Evolutionary conservation across 2,888 invertebrate genomes (phyloP), one percentile per base, ranked within the genome.

Genomic region (Gordius sp.): DNA sequence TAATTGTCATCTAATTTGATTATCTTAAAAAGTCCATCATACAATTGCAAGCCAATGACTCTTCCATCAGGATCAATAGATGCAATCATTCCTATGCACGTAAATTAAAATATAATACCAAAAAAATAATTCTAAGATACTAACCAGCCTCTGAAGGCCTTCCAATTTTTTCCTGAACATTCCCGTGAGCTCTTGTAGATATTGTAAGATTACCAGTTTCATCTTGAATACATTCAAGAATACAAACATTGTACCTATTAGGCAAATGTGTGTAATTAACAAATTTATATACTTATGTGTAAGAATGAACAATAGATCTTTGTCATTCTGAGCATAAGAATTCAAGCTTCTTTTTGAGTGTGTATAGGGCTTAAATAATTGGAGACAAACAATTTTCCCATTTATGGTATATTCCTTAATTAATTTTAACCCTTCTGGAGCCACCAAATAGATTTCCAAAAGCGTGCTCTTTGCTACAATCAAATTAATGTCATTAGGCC

Each of bases 21-120:
- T 60, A 97, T 84, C 71, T 97, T 97, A 65, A 97, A 82, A 13
- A 91, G 73, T 1, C 93, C 93, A 73, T 91, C 91, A 68, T 93
- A 97, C 1, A 93, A 73, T 60, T 91, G 76, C 61, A 97, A 75
- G 2, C 89, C 93, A 65, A 97, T 91, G 1, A 91, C 82, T 63
- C 89, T 76, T 4, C 86, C 83, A 68, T 84, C 81, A 1, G 89
- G 89, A 73, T 97, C 93, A 61, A 97, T 84, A 0, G 89, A 81
- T 1, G 85, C 87, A 62, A 91, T 78, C 58, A 87, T 85, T 1
- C 93, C 91, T 47, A 13, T 47, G 8, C 20, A n/a, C 4, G 20
- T 47, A 47, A 47, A 47, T 8, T 18, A 47, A 47, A 47, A 47
- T 47, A 47, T 18, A 47, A 4, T n/a, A 47, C 4, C 13, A 47